A percentile compares a stretch with the other conserved stretches of the same genome.
Conservation (phyloP, 2,797 vertebrate genomes). For the Hypotaenidia philippensis region DNA sequence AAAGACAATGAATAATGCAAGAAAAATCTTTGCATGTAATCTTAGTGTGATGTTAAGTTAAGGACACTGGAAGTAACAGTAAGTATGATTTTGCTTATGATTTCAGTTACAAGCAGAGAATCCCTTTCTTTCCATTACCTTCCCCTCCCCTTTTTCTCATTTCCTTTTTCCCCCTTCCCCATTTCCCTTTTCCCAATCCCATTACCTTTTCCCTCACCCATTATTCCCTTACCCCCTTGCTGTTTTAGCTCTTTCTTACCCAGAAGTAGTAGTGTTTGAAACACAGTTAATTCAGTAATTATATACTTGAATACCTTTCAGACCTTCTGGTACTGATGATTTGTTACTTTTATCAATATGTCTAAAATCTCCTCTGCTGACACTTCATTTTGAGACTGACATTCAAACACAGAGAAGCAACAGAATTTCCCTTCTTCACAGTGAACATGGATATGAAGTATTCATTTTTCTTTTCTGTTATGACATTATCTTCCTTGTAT, state of each 20-base stretch:
- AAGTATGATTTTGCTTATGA: not conserved
- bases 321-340: not conserved
- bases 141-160: too few relatives aligned
- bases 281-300: not conserved
- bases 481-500: constrained; percentile 56
- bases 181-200: not conserved
- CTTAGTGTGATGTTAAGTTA: not conserved
- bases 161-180: not conserved
- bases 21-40: not conserved
- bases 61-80: rapidly evolving
- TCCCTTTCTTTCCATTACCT: not conserved
- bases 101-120: not conserved
- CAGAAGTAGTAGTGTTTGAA: not conserved
- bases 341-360: not conserved
- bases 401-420: constrained; percentile 22
- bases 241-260: not conserved
- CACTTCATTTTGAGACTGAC: constrained; percentile 52
- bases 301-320: not conserved
- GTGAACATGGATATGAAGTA: constrained; percentile 28
- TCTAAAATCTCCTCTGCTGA: constrained; percentile 6
- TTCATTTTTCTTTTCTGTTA: constrained; percentile 49
- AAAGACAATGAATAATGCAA: rapidly evolving
- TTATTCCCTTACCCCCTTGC: not conserved
- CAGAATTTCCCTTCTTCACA: not conserved
- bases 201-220: rapidly evolving